These are phyloP conservation scores for Euzetes globulus DNA, from an alignment of 2,888 invertebrate species.

Conservation along the genomic window DNA sequence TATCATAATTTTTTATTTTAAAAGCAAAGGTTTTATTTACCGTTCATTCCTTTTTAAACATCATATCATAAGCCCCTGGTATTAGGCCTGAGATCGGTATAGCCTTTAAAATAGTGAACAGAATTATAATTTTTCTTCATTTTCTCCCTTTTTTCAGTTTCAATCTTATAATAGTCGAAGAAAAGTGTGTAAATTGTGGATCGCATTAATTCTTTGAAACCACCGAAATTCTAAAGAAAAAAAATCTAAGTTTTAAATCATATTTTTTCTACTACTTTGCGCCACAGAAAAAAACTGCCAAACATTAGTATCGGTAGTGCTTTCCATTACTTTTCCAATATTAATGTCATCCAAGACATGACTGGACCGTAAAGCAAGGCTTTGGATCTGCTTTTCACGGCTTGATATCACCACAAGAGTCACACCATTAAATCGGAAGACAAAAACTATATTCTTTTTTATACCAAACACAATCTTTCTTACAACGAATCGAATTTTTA, in stretches of 20 bases:
- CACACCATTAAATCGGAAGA: slow-evolving; percentile 16
- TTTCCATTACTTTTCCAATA: neutral
- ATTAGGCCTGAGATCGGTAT: slow-evolving; percentile 2
- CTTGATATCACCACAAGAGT: slow-evolving; percentile 23
- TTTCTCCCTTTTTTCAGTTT: neutral
- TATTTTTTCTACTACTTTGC: neutral
- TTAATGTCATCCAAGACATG: neutral
- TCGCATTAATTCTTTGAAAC: neutral
- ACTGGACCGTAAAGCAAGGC: neutral
- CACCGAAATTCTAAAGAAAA: slow-evolving; percentile 5
- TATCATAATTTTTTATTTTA: neutral
- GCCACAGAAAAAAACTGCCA: neutral
- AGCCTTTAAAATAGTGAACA: neutral
- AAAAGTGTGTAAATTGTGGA: neutral
- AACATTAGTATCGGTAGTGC: neutral
- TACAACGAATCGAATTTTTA: neutral
- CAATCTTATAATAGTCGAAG: neutral
- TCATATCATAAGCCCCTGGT: neutral
- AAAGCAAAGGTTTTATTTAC: neutral
- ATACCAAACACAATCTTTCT: neutral
- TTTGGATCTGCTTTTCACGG: slow-evolving; percentile 5
- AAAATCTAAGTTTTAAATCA: neutral
- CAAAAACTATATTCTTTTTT: neutral
- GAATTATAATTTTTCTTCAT: slow-evolving; percentile 13
- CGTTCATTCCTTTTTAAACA: slow-evolving; percentile 13